Conservation (phyloP, 1,140 invertebrate species). For the Drosophila nebulosa region DNA sequence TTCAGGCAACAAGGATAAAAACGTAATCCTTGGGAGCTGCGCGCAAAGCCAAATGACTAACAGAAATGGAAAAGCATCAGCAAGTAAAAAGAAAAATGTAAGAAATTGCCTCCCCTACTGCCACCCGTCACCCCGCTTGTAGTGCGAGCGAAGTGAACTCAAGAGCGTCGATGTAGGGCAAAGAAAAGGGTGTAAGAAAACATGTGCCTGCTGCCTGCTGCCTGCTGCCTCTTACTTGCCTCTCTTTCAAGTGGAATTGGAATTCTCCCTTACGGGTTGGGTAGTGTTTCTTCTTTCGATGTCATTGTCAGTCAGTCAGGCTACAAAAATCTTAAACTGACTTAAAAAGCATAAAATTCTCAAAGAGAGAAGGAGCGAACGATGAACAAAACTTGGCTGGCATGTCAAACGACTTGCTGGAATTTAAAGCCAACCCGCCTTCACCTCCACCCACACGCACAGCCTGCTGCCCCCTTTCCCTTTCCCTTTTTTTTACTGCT, state of each 20-base stretch:
- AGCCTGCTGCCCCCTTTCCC: no score
- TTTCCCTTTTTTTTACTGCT: not conserved
- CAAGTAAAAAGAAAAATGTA: not conserved
- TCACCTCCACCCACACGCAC: not conserved
- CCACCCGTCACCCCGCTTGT: not conserved
- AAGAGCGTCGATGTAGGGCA: not conserved
- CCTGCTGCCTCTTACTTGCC: not conserved
- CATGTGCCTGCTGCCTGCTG: slow-evolving; percentile 40
- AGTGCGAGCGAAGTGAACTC: not conserved
- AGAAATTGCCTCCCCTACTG: not conserved
- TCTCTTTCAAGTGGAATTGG: not conserved
- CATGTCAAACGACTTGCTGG: slow-evolving; percentile 67
- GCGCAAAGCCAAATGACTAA: slow-evolving; percentile 74
- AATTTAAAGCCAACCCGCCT: slow-evolving; percentile 50
- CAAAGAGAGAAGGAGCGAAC: slow-evolving; percentile 10
- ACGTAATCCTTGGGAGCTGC: slow-evolving; percentile 62
- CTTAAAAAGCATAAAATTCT: slow-evolving; percentile 73
- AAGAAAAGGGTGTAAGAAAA: slow-evolving; percentile 1
- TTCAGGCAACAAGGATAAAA: slow-evolving; percentile 72
- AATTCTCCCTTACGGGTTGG: not conserved
- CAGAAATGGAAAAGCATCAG: slow-evolving; percentile 50
- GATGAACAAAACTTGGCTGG: slow-evolving; percentile 34
- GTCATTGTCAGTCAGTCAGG: slow-evolving; percentile 64
- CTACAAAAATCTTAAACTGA: slow-evolving; percentile 76
- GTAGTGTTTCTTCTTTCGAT: slow-evolving; percentile 18